Conservation (phyloP, 2,113 vertebrate species). For the Passer montanus region DNA sequence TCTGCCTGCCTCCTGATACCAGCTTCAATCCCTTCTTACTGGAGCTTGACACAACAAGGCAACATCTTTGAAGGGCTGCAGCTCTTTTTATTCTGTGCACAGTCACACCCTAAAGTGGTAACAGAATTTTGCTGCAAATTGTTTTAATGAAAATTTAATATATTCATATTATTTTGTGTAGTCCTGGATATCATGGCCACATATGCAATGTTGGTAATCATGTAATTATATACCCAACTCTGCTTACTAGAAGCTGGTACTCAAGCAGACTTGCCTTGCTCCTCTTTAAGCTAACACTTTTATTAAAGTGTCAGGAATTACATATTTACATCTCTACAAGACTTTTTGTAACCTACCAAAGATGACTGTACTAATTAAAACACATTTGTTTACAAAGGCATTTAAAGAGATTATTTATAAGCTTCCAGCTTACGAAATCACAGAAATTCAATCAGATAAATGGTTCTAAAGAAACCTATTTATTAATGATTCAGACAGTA, state of each 20-base stretch:
- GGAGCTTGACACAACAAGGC: neutral
- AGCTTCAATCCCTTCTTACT: neutral
- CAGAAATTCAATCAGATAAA: neutral
- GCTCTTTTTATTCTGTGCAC: neutral
- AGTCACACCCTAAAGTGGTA: neutral
- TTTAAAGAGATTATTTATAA: slow-evolving; percentile 1
- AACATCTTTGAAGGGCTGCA: neutral
- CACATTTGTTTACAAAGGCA: neutral
- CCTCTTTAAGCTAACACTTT: neutral
- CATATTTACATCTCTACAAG: neutral
- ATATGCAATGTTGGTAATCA: neutral
- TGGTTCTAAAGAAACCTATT: neutral
- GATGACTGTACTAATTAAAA: neutral
- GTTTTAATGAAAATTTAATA: neutral
- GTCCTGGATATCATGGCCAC: neutral
- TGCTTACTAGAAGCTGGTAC: neutral
- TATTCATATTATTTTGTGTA: neutral
- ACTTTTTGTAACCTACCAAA: neutral
- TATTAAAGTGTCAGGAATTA: neutral
- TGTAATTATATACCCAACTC: neutral
- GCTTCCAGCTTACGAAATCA: neutral
- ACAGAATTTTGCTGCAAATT: neutral
- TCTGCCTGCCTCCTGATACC: neutral
- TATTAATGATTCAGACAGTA: neutral
- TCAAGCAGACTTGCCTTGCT: neutral